phyloP scores from a whole-genome alignment of 1,140 invertebrate genomes.

The Scaptomyza pallida region DNA sequence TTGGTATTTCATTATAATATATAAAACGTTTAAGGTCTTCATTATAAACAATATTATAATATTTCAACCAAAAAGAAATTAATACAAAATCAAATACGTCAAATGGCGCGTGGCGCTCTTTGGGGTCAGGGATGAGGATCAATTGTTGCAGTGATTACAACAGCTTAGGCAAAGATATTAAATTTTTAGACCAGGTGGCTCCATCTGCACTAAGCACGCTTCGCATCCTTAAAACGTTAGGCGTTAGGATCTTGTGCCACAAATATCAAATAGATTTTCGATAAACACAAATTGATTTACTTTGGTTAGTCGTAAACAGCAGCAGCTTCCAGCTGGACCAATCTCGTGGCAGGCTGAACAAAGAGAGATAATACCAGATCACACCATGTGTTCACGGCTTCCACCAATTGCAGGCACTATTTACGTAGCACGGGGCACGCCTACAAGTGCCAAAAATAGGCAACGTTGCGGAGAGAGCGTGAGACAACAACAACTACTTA shows the following conservation, averaged over 20 bases:
- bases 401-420: conserved; percentile 61
- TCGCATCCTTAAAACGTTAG: conserved; percentile 25
- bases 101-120: conserved; percentile 34
- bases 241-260: neutral
- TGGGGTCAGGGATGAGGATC: conserved; percentile 10
- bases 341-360: conserved; percentile 50
- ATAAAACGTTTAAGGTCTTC: no score
- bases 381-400: conserved; percentile 68
- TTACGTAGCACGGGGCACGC: conserved; percentile 44
- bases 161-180: conserved; percentile 36
- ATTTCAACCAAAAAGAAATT: no score
- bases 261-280: neutral
- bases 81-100: conserved; percentile 10
- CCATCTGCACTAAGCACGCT: conserved; percentile 39
- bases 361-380: conserved; percentile 57
- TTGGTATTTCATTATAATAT: neutral
- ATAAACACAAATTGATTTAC: conserved; percentile 21
- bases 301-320: conserved; percentile 20
- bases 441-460: conserved; percentile 75
- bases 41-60: no score
- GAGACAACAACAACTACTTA: conserved; percentile 7
- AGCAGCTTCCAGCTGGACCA: conserved; percentile 55
- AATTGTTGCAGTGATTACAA: conserved; percentile 3
- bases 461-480: conserved; percentile 17
- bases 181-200: conserved; percentile 42